Percentiles rank a stretch among this genome's conserved stretches.
Conservation (phyloP, 2,797 vertebrate genomes). For the Anguilla obscura region DNA sequence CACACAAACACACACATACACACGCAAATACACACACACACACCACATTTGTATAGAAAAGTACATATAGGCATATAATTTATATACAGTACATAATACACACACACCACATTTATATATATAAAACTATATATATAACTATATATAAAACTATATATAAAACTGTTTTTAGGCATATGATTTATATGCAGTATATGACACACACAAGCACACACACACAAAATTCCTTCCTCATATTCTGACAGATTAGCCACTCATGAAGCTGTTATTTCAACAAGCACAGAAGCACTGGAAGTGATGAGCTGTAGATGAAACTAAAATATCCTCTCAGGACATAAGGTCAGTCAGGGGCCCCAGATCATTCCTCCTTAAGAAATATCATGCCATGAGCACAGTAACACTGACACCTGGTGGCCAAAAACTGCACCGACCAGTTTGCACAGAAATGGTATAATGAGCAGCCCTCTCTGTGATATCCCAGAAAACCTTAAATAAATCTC, state of each 20-base stretch:
- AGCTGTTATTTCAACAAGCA: background rate
- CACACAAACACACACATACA: background rate
- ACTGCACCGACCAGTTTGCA: background rate
- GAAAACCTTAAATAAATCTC: background rate
- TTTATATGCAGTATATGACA: too few species aligned
- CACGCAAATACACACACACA: background rate
- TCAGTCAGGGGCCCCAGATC: background rate
- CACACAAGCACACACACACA: background rate
- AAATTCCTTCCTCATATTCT: background rate
- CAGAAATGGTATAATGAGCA: too few species aligned
- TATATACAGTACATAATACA: too few species aligned
- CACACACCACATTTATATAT: too few species aligned
- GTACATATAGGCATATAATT: background rate
- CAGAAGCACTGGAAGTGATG: background rate
- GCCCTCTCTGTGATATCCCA: background rate
- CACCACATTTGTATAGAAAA: background rate
- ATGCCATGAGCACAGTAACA: background rate
- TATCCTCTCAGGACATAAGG: background rate
- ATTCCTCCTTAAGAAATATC: background rate
- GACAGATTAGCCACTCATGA: background rate
- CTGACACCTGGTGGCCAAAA: slow-evolving; percentile 28
- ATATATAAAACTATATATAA: too few species aligned
- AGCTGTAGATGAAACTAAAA: background rate
- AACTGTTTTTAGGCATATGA: too few species aligned
- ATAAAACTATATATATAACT: too few species aligned